Percentiles rank a stretch among this genome's conserved stretches.
phyloP scores from a whole-genome alignment of 2,888 invertebrate genomes.

The Agrochola lychnidis region DNA sequence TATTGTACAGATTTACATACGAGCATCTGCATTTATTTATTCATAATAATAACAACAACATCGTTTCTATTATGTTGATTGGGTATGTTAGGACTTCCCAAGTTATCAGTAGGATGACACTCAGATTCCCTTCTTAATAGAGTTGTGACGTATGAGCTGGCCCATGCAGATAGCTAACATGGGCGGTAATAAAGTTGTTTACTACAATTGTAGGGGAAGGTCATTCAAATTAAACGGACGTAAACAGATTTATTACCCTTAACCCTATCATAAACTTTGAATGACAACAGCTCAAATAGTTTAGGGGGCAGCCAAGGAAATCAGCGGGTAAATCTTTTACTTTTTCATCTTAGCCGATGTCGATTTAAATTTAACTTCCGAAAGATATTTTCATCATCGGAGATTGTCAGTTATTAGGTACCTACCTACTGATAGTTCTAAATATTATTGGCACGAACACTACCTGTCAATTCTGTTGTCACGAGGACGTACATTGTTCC shows the following conservation, averaged over 20 bases:
- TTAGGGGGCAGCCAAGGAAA: neutral
- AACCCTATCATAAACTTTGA: neutral
- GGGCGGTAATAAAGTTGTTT: constrained; percentile 5
- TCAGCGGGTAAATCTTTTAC: neutral
- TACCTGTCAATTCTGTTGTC: constrained; percentile 15
- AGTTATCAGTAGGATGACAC: constrained; percentile 29
- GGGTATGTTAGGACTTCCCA: constrained; percentile 13
- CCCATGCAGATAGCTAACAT: neutral
- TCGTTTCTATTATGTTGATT: constrained; percentile 34
- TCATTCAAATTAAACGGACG: neutral
- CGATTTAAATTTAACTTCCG: neutral
- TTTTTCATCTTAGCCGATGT: neutral
- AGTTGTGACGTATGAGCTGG: neutral
- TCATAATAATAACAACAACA: constrained; percentile 23
- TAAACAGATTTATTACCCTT: neutral
- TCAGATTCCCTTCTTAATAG: neutral
- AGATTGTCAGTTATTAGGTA: neutral
- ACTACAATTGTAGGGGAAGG: neutral
- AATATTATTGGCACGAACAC: constrained; percentile 3
- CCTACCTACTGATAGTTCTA: constrained; percentile 1
- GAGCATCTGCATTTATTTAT: constrained; percentile 40
- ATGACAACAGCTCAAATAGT: neutral
- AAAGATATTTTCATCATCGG: neutral
- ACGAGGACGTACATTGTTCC: constrained; percentile 1
- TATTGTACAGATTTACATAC: constrained; percentile 53